Evolutionary conservation across 1,140 invertebrate genomes (phyloP).

Genomic region (Bacillus rossius): DNA sequence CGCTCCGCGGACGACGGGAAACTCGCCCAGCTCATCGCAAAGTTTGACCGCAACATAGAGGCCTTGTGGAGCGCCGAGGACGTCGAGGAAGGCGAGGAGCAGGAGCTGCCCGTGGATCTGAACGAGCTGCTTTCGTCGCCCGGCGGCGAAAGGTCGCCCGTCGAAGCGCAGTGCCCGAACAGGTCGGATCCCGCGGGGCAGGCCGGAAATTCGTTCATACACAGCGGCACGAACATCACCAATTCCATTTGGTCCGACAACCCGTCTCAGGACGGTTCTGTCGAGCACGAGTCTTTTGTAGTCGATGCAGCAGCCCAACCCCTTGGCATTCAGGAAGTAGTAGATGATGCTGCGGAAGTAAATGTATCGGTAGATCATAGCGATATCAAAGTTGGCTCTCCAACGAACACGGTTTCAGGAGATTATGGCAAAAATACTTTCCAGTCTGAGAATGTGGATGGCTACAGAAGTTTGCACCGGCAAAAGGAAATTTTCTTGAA

Average conservation of each 20-base stretch:
- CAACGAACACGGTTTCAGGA: no score
- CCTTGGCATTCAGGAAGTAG: no score
- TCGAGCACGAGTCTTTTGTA: neutral
- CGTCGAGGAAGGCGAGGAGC: constrained; percentile 47
- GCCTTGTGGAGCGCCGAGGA: constrained; percentile 51
- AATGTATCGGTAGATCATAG: no score
- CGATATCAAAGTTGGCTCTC: no score
- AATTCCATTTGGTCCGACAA: constrained; percentile 41
- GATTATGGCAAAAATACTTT: no score
- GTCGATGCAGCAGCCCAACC: neutral
- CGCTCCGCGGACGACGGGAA: constrained; percentile 2
- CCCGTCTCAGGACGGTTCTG: neutral
- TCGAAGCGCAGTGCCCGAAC: constrained; percentile 30
- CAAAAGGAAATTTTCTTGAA: no score
- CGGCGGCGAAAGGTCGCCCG: constrained; percentile 35
- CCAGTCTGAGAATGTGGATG: no score
- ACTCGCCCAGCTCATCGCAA: constrained; percentile 56
- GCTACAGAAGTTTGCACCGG: no score
- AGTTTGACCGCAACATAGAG: constrained; percentile 58
- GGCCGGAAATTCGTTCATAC: constrained; percentile 5
- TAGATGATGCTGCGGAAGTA: no score
- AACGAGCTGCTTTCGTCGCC: constrained; percentile 50
- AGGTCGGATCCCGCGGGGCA: constrained; percentile 13
- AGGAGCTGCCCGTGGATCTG: constrained; percentile 52
- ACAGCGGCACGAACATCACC: constrained; percentile 40